These are phyloP conservation scores for Callorhinus ursinus DNA, from an alignment of 2,113 vertebrate species.

Conservation along the genomic window DNA sequence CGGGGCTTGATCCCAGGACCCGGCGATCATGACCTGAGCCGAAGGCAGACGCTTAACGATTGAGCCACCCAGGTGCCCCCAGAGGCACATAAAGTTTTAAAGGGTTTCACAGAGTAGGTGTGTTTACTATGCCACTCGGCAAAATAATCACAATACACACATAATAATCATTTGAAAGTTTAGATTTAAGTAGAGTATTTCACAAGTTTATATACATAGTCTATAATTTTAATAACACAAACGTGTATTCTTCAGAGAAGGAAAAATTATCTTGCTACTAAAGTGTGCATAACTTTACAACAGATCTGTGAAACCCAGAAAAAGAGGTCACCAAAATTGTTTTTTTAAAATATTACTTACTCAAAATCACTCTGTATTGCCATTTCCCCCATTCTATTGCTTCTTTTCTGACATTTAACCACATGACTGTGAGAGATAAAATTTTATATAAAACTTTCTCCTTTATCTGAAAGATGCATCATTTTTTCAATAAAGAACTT, in stretches of 20 bases:
- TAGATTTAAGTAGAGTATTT: conserved; percentile 37
- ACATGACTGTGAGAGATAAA: conserved; percentile 1
- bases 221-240: background rate
- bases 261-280: conserved; percentile 9
- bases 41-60: too few relatives aligned
- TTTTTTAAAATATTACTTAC: conserved; percentile 26
- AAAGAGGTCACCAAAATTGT: background rate
- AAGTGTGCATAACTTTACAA: background rate
- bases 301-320: conserved; percentile 6
- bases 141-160: conserved; percentile 17
- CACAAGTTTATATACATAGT: background rate
- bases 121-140: background rate
- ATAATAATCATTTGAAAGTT: background rate
- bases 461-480: background rate
- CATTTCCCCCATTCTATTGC: background rate
- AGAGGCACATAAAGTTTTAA: background rate
- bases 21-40: too few relatives aligned
- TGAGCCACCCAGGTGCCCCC: too few relatives aligned
- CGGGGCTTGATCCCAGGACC: too few relatives aligned
- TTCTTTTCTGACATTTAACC: conserved; percentile 36
- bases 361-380: conserved; percentile 36
- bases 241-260: conserved; percentile 40
- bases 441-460: background rate
- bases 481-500: background rate
- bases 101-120: background rate